phyloP scores from a whole-genome alignment of 2,888 invertebrate genomes.

The Drosophila kanekoi region DNA sequence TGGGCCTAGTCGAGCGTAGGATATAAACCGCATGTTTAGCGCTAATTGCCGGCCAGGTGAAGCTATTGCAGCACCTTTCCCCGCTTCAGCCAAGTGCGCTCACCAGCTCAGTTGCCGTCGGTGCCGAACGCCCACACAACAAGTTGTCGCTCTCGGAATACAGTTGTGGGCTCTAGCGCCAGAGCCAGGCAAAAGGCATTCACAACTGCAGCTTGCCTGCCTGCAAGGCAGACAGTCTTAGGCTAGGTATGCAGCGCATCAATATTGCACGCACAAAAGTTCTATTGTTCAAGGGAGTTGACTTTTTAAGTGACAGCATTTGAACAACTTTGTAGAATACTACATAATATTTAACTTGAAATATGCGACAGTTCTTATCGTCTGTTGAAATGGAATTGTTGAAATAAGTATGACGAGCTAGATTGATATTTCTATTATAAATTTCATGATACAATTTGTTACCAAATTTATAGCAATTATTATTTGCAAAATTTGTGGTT shows the following conservation, averaged over 20 bases:
- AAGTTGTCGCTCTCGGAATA: slow-evolving; percentile 50
- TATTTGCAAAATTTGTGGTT: neutral
- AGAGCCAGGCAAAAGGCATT: slow-evolving; percentile 21
- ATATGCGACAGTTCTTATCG: slow-evolving; percentile 1
- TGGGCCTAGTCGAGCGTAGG: slow-evolving; percentile 50
- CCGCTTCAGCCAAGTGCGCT: slow-evolving; percentile 16
- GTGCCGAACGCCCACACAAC: slow-evolving; percentile 60
- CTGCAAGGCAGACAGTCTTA: slow-evolving; percentile 11
- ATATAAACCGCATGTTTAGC: slow-evolving; percentile 39
- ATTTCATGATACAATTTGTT: neutral
- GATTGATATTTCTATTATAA: neutral
- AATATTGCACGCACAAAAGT: slow-evolving; percentile 1
- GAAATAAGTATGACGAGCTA: slow-evolving; percentile 13
- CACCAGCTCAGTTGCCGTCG: slow-evolving; percentile 42
- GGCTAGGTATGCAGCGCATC: slow-evolving; percentile 30
- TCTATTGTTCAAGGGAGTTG: neutral
- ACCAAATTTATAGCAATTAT: slow-evolving; percentile 4
- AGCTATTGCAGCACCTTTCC: slow-evolving; percentile 27
- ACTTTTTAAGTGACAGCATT: too few species aligned
- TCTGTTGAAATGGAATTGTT: neutral
- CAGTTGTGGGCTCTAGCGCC: slow-evolving; percentile 44
- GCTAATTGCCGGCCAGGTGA: slow-evolving; percentile 56
- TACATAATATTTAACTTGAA: neutral
- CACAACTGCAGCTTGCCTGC: slow-evolving; percentile 2
- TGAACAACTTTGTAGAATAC: neutral